These are phyloP conservation scores for Drepana arcuata DNA, from an alignment of 1,140 invertebrate species.

Conservation along the genomic window DNA sequence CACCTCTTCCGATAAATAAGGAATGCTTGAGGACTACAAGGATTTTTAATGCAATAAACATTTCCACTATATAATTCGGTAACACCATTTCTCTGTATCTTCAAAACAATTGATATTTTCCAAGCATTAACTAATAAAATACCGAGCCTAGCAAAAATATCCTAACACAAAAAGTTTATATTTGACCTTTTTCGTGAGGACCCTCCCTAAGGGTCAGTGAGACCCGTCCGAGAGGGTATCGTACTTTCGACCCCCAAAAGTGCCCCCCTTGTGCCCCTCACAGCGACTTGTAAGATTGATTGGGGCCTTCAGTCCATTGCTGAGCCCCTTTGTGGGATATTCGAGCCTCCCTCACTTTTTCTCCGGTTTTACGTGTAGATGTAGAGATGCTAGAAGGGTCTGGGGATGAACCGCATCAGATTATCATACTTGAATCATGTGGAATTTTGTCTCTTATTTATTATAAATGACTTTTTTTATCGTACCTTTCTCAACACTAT, in stretches of 20 bases:
- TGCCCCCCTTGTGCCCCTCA: conserved; percentile 28
- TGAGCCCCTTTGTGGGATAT: conserved; percentile 49
- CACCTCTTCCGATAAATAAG: too few relatives aligned
- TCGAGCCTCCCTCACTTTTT: conserved; percentile 62
- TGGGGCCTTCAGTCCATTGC: conserved; percentile 69
- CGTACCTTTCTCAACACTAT: too few relatives aligned
- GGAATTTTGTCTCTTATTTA: too few relatives aligned
- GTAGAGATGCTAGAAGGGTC: conserved; percentile 31
- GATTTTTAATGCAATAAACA: too few relatives aligned
- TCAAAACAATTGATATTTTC: too few relatives aligned
- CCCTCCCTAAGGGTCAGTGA: conserved; percentile 52
- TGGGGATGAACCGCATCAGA: too few relatives aligned
- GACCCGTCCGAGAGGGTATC: conserved; percentile 53
- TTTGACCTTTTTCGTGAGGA: conserved; percentile 41
- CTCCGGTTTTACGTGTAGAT: conserved; percentile 41
- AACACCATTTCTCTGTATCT: too few relatives aligned
- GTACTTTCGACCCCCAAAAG: conserved; percentile 55
- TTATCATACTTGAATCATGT: too few relatives aligned
- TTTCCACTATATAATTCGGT: too few relatives aligned
- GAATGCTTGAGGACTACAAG: too few relatives aligned
- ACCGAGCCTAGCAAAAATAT: conserved; percentile 29
- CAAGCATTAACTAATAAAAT: too few relatives aligned
- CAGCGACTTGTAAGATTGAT: conserved; percentile 71
- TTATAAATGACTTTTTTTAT: too few relatives aligned
- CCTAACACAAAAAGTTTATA: conserved; percentile 40